Percentiles rank a stretch among this genome's conserved stretches.
These are phyloP conservation scores for Cheilosia scutellata DNA, from an alignment of 2,888 invertebrate genomes.

Conservation along the genomic window DNA sequence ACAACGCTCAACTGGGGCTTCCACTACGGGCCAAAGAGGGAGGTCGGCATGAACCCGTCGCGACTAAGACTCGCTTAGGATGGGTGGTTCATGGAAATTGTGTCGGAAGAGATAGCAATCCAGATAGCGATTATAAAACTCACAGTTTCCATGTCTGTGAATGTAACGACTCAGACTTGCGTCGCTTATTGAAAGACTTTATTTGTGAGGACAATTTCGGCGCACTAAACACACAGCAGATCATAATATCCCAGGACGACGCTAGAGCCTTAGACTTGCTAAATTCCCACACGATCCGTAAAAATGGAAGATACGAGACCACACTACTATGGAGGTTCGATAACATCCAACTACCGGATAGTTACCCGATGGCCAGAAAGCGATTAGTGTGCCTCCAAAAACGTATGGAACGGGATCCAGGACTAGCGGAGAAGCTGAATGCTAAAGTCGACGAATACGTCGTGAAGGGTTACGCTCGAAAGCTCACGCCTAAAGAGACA, in stretches of 20 bases:
- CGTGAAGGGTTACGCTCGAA: constrained; percentile 60
- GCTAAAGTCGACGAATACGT: constrained; percentile 60
- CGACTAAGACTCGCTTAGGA: constrained; percentile 66
- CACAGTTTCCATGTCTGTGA: constrained; percentile 7
- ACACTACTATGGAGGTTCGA: constrained; percentile 74
- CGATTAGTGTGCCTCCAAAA: constrained; percentile 67
- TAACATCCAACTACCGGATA: constrained; percentile 74
- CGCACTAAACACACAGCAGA: background rate
- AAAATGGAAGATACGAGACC: background rate
- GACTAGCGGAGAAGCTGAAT: constrained; percentile 32
- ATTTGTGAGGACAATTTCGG: constrained; percentile 20
- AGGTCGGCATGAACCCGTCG: constrained; percentile 39
- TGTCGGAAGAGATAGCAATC: too few species aligned
- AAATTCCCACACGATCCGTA: background rate
- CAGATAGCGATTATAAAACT: too few species aligned
- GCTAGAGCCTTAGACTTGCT: background rate
- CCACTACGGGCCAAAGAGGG: constrained; percentile 59
- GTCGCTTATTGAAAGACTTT: background rate
- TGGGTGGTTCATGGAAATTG: constrained; percentile 25
- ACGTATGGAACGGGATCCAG: constrained; percentile 48
- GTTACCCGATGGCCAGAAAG: constrained; percentile 64
- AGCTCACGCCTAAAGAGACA: background rate
- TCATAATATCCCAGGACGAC: background rate
- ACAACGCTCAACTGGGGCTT: constrained; percentile 54
- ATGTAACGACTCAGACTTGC: background rate